Evolutionary conservation across 2,797 vertebrate species (phyloP).

Genomic region (Chelon labrosus): DNA sequence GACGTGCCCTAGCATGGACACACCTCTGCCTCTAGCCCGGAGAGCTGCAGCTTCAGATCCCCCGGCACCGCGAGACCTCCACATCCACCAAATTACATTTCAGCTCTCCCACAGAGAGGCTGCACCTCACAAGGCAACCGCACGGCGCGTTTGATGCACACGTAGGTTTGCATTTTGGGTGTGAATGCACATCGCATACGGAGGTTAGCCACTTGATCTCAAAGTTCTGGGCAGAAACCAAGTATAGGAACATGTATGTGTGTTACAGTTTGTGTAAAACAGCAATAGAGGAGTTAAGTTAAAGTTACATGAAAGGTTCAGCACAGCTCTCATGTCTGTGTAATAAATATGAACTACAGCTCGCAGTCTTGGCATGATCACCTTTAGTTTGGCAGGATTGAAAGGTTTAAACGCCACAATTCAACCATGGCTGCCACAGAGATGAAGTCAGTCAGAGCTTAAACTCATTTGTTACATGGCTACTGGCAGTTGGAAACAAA

Average conservation of each 20-base stretch:
- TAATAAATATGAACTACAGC: background rate
- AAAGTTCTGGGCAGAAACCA: conserved; percentile 18
- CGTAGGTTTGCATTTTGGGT: conserved; percentile 29
- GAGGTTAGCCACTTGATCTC: conserved; percentile 36
- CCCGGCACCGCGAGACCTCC: conserved; percentile 51
- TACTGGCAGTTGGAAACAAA: background rate
- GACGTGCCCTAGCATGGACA: conserved; percentile 65
- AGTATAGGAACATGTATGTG: background rate
- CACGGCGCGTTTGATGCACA: conserved; percentile 53
- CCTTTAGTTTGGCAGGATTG: too few relatives aligned
- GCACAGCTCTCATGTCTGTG: background rate
- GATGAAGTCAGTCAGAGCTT: background rate
- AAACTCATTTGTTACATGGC: background rate
- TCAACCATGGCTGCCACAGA: background rate
- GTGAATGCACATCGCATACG: conserved; percentile 30
- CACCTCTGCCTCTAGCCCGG: conserved; percentile 69
- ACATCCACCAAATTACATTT: conserved; percentile 74
- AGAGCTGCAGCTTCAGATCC: conserved; percentile 55
- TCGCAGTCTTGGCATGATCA: background rate
- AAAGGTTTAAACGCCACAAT: too few relatives aligned
- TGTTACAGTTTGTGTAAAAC: background rate
- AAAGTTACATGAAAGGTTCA: background rate
- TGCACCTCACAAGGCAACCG: conserved; percentile 48
- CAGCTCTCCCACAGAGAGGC: conserved; percentile 63
- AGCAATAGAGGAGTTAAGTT: background rate